Evolutionary conservation across 2,888 invertebrate genomes (phyloP).

Genomic region (Electrophaes corylata): DNA sequence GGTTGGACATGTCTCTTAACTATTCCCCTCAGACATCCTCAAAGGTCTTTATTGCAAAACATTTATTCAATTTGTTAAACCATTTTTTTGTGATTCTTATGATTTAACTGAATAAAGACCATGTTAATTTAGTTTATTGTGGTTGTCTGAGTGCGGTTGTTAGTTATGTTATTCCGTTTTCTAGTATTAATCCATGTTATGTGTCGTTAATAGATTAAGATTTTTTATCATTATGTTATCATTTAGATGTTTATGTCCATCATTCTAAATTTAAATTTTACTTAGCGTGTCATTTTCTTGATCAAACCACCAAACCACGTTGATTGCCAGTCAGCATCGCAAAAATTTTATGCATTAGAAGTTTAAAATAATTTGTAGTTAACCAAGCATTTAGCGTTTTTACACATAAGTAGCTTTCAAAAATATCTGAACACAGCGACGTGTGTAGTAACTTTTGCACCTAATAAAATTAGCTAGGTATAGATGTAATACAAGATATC

Average conservation of each 20-base stretch:
- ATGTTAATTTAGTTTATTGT: neutral
- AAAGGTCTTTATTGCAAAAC: too few species aligned
- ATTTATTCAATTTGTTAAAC: too few species aligned
- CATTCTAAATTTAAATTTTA: too few species aligned
- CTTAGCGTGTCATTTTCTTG: too few species aligned
- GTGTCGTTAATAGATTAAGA: neutral
- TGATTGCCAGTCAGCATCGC: neutral
- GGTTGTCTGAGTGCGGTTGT: neutral
- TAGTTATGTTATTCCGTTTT: constrained; percentile 6
- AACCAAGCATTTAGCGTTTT: constrained; percentile 21
- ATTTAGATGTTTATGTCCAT: too few species aligned
- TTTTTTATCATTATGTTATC: constrained; percentile 2
- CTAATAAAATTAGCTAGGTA: neutral
- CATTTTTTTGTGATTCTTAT: too few species aligned
- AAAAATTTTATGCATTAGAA: constrained; percentile 2
- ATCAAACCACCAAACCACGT: neutral
- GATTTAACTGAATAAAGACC: too few species aligned
- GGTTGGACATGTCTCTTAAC: neutral
- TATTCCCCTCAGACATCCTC: neutral
- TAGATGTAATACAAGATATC: too few species aligned
- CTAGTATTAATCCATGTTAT: constrained; percentile 6
- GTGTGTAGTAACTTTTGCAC: constrained; percentile 21
- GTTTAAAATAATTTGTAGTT: constrained; percentile 10
- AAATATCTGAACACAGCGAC: constrained; percentile 12
- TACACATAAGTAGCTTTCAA: neutral